Evolutionary conservation across 2,888 invertebrate genomes (phyloP), one percentile per base, ranked within the genome.

Genomic region (Mimumesa dahlbomi): DNA sequence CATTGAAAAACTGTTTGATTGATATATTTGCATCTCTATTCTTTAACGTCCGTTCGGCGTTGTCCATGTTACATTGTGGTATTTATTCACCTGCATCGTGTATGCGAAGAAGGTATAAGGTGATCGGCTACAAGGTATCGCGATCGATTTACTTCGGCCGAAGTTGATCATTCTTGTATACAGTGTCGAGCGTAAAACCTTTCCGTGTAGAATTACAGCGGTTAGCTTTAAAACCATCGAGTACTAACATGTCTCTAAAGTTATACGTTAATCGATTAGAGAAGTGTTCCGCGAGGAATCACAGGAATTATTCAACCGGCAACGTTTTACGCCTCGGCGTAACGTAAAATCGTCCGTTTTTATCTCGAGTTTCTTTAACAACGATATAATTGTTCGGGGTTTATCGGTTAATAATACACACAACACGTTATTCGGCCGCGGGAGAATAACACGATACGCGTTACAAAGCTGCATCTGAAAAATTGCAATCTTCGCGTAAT

Each of bases 401-500:
- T n/a, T n/a, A n/a, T n/a, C n/a, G n/a, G n/a, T n/a, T n/a, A n/a
- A n/a, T n/a, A n/a, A n/a, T n/a, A n/a, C n/a, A n/a, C n/a, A n/a
- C n/a, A n/a, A n/a, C n/a, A n/a, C n/a, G n/a, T n/a, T n/a, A n/a
- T n/a, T n/a, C n/a, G n/a, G n/a, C n/a, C n/a, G n/a, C n/a, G n/a
- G n/a, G n/a, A 29, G 29, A 6, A 29, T 4, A 7, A 29, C 7
- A 29, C 29, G 5, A 29, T 29, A 7, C 29, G 4, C 29, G 29
- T 34, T 34, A 11, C n/a, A 11, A 11, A 34, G n/a, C 4, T 34
- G n/a, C 40, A 3, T 40, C 16, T 40, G 18, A 18, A 40, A 18
- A 40, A 53, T 42, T 42, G 29, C 31, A 18, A 42, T 16, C 34
- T n/a, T 21, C 42, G 40, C 56, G 63, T 66, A 66, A 73, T 73